Evolutionary conservation across 2,888 invertebrate species (phyloP).

Genomic region (Drosophila atripex): DNA sequence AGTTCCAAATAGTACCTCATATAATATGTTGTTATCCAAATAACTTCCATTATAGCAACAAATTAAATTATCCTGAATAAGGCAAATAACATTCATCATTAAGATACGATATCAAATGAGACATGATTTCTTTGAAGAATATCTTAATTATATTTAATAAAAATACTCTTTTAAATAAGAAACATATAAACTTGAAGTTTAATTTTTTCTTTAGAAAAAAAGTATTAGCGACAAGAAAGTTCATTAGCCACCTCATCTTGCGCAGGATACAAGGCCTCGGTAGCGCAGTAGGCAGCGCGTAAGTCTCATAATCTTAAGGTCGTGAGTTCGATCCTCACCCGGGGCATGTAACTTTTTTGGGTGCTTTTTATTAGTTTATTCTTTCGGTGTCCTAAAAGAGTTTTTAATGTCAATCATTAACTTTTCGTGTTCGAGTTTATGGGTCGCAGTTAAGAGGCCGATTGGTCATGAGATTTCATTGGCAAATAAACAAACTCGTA

Average conservation of each 20-base stretch:
- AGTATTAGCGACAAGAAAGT: too few relatives aligned
- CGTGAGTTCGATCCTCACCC: slow-evolving; percentile 83
- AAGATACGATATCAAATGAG: too few relatives aligned
- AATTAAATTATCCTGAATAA: too few relatives aligned
- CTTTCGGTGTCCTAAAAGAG: slow-evolving; percentile 1
- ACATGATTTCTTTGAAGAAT: too few relatives aligned
- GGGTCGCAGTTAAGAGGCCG: not conserved
- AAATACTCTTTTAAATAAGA: too few relatives aligned
- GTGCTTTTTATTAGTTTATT: not conserved
- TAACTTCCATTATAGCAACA: too few relatives aligned
- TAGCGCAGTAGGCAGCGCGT: slow-evolving; percentile 84
- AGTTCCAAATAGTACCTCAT: not conserved
- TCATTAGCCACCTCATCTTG: not conserved
- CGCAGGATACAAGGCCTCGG: slow-evolving; percentile 72
- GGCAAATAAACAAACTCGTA: slow-evolving; percentile 52
- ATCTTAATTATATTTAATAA: too few relatives aligned
- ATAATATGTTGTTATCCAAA: not conserved
- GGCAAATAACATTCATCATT: too few relatives aligned
- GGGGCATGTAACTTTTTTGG: slow-evolving; percentile 74
- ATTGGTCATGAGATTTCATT: slow-evolving; percentile 38
- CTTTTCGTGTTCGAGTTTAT: not conserved
- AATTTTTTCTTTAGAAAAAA: too few relatives aligned
- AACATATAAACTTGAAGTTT: too few relatives aligned
- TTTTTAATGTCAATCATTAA: slow-evolving; percentile 15
- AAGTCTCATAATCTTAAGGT: slow-evolving; percentile 84